Base-by-base conservation (phyloP, 2,797 vertebrate species). In the Sebastes kiyomatsui region DNA sequence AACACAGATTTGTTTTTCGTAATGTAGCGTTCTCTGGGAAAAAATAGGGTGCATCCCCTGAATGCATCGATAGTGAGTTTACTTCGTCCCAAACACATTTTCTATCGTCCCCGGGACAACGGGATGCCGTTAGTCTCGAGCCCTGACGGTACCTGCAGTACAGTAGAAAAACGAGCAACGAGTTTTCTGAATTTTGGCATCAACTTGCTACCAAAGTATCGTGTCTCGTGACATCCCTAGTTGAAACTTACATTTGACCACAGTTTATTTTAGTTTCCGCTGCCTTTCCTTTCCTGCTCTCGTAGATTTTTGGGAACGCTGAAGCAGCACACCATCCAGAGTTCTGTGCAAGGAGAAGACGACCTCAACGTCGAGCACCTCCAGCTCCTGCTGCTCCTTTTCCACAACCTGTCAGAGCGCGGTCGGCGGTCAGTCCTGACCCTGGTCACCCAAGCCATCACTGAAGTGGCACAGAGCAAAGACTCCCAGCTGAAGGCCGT, bases 281-380 rank as follows among this genome's bases (percentile, higher is more conserved):
- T 67, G 4, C 23, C 9, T 67, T 33, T 64, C 3, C 11, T 52
- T 60, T 72, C 5, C 20, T 71, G 9, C 7, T 32, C 18, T 75
- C 27, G 2, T 77, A 99, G 99, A 92, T 99, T 99, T 93, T 91
- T 99, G 92, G 97, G 96, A 74, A 99, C 98, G 0, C 83, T 99
- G 90, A 99, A 98, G 90, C 99, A 99, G 81, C 97, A 97, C 2
- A 97, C 97, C 8, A 84, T 99, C 81, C 99, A 98, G 83, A 97
- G 97, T 2, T 87, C 95, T 46, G 91, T 97, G 55, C 97, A 97
- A 2, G 93, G 84, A 4, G 98, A 99, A 65, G 99, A 99, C 64
- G 99, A 99, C 76, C 95, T 99, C 66, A 99, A 99, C 0, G 96
- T 99, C 2, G 99, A 99, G 67, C 99, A 99, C 86, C 96, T 99